Evolutionary conservation across 2,888 invertebrate species (phyloP), one percentile per base, ranked within the genome.

Genomic region (Marronus borbonicus): DNA sequence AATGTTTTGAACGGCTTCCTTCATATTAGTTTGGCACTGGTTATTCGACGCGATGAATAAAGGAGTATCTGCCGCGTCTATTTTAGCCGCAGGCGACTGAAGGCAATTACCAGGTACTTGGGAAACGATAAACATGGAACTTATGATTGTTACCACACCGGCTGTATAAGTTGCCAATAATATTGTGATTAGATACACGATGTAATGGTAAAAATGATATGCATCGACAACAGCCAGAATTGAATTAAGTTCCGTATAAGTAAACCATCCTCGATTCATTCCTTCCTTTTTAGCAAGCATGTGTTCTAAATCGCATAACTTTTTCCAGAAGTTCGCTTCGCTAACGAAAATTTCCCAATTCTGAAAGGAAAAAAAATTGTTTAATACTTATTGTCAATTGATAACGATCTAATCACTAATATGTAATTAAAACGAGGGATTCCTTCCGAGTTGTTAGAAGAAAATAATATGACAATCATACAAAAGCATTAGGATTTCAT

Each of bases 331-430:
- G 76, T 93, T 92, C 83, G 93, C 89, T 81, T 94, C 92, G 83
- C 92, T 92, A 76, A 97, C 94, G 89, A 93, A 96, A 74, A 97
- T 91, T 83, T 95, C 92, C 98, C 98, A 98, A 84, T 97, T 92
- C 96, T 95, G 85, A 31, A 88, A 88, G 24, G 87, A 76, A 60
- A 88, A 88, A 87, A 76, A 60, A 44, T 10, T 12, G 8, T 44
- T 10, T 2, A 44, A 12, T 44, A 44, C 8, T 44, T 36, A 36
- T 36, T 36, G 31, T 36, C 2, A 36, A 36, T 36, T 36, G 0
- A 24, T 2, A 24, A 24, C 1, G 24, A 24, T 24, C 24, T 24
- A 24, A 24, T 24, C 24, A 24, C 24, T 24, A 24, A 24, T 24
- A 24, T 1, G 24, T 2, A 36, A 36, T 36, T 36, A 36, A 36